phyloP scores from a whole-genome alignment of 2,888 invertebrate species.

The Neuroscelio doddi region DNA sequence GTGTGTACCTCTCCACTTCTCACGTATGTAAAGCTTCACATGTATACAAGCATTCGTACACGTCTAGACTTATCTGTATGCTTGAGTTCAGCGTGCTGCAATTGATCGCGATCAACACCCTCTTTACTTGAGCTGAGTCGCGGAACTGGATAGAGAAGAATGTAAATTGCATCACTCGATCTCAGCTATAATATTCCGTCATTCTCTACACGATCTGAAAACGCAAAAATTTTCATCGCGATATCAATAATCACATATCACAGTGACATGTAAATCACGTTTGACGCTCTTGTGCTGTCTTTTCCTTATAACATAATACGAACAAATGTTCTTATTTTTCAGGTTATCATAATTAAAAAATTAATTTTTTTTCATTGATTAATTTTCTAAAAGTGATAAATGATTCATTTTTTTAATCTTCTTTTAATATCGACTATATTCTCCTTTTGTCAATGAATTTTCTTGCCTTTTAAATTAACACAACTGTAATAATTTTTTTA shows the following conservation, averaged over 20 bases:
- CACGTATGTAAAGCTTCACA: slow-evolving; percentile 30
- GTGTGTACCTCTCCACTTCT: slow-evolving; percentile 17
- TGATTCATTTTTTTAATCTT: no score
- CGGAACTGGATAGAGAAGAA: slow-evolving; percentile 58
- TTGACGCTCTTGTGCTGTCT: not conserved
- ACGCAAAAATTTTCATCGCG: not conserved
- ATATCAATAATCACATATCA: slow-evolving; percentile 1
- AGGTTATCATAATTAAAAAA: no score
- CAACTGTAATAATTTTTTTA: no score
- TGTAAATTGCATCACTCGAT: slow-evolving; percentile 59
- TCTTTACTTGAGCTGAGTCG: slow-evolving; percentile 27
- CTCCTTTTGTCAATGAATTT: no score
- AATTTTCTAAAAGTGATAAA: no score
- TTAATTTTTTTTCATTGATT: no score
- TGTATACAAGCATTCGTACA: slow-evolving; percentile 23
- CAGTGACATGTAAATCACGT: not conserved
- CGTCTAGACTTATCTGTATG: slow-evolving; percentile 27
- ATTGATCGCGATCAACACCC: slow-evolving; percentile 60
- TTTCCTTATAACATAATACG: no score
- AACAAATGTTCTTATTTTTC: no score
- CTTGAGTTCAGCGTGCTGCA: slow-evolving; percentile 43
- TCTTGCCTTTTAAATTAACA: no score
- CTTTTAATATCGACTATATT: no score
- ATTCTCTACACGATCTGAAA: not conserved
- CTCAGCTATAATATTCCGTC: slow-evolving; percentile 30